These are phyloP conservation scores for Flexamia atlantica DNA, from an alignment of 2,888 invertebrate genomes.

Conservation along the genomic window DNA sequence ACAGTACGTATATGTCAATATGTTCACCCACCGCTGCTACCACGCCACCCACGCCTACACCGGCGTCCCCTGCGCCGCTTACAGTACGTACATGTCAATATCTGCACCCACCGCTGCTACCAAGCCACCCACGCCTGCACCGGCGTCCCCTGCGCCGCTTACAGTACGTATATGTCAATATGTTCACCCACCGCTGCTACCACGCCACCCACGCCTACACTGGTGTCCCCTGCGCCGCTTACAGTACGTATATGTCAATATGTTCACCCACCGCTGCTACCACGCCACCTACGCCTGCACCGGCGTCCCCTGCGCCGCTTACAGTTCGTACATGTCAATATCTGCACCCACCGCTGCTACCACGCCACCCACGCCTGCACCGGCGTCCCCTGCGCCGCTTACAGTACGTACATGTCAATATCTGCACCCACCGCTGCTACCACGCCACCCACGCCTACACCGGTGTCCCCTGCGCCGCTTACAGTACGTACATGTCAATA, in stretches of 20 bases:
- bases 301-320: slow-evolving; percentile 91
- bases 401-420: slow-evolving; percentile 86
- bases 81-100: slow-evolving; percentile 82
- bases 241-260: slow-evolving; percentile 82
- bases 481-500: slow-evolving; percentile 86
- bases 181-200: slow-evolving; percentile 92
- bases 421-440: slow-evolving; percentile 93
- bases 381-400: slow-evolving; percentile 91
- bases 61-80: slow-evolving; percentile 91
- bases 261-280: slow-evolving; percentile 92
- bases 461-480: slow-evolving; percentile 91
- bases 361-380: slow-evolving; percentile 96
- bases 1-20: slow-evolving; percentile 82
- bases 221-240: slow-evolving; percentile 91
- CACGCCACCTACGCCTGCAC: slow-evolving; percentile 96
- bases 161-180: slow-evolving; percentile 82
- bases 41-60: slow-evolving; percentile 96
- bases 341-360: slow-evolving; percentile 93
- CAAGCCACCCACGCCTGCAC: slow-evolving; percentile 96
- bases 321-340: slow-evolving; percentile 86
- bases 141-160: slow-evolving; percentile 91
- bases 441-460: slow-evolving; percentile 96
- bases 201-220: slow-evolving; percentile 96
- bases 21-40: slow-evolving; percentile 92
- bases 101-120: slow-evolving; percentile 92